phyloP scores from a whole-genome alignment of 2,888 invertebrate genomes.

The Tholera decimalis region DNA sequence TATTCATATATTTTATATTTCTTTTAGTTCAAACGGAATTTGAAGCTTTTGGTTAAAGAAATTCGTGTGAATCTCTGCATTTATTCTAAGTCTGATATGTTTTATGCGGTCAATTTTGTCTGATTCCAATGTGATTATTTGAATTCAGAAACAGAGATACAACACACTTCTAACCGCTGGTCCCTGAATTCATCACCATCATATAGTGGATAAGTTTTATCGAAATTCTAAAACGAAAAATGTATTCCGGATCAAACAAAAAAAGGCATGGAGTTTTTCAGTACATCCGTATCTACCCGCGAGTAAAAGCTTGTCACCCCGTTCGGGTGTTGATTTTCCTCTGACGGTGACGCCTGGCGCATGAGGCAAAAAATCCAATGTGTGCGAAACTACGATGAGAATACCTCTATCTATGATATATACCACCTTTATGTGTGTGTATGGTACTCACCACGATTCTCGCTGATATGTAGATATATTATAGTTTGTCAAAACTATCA shows the following conservation, averaged over 20 bases:
- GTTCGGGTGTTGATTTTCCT: slow-evolving; percentile 37
- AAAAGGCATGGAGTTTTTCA: slow-evolving; percentile 6
- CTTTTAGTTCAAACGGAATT: no score
- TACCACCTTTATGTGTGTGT: not conserved
- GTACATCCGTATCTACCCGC: not conserved
- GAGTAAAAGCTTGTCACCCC: slow-evolving; percentile 20
- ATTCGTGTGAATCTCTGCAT: no score
- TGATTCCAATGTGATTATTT: no score
- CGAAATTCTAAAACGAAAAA: not conserved
- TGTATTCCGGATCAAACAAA: not conserved
- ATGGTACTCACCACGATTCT: no score
- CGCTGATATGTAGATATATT: no score
- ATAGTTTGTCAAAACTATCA: no score
- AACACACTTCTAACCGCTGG: no score
- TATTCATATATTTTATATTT: no score
- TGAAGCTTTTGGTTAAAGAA: no score
- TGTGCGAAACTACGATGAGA: not conserved
- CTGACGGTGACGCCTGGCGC: slow-evolving; percentile 9
- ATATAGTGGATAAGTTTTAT: not conserved
- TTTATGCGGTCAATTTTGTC: no score
- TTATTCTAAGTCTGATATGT: no score
- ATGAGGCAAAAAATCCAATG: slow-evolving; percentile 19
- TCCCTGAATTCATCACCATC: not conserved
- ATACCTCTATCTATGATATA: not conserved
- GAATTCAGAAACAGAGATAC: no score